Evolutionary conservation across 2,797 vertebrate species (phyloP).

Genomic region (Poecile montanus): DNA sequence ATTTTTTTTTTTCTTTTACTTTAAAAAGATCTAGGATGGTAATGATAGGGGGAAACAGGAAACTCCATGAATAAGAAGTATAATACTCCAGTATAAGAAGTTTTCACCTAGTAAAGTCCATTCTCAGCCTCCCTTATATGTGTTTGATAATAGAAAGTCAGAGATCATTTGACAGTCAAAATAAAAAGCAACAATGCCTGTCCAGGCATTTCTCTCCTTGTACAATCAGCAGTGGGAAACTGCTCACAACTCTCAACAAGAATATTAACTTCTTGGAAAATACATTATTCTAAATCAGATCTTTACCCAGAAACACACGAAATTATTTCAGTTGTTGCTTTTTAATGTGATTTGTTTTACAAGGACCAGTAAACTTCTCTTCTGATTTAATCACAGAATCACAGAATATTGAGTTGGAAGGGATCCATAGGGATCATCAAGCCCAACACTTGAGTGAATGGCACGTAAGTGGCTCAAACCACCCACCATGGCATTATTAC

Average conservation of each 20-base stretch:
- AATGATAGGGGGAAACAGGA: not conserved
- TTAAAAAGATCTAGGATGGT: not conserved
- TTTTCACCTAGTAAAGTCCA: not conserved
- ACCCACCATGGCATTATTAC: not conserved
- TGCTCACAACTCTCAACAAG: not conserved
- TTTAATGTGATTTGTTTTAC: not conserved
- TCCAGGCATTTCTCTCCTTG: not conserved
- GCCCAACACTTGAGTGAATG: not conserved
- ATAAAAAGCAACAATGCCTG: not conserved
- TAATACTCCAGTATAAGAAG: not conserved
- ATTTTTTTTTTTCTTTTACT: not conserved
- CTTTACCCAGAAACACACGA: not conserved
- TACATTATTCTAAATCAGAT: not conserved
- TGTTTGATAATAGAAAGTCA: not conserved
- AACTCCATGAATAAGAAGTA: not conserved
- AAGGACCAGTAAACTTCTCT: not conserved
- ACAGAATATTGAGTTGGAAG: not conserved
- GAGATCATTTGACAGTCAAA: not conserved
- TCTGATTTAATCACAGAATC: not conserved
- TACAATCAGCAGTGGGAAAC: not conserved
- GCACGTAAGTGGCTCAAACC: not conserved
- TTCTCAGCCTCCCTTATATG: not conserved
- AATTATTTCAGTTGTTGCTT: not conserved
- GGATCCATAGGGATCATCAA: too few relatives aligned
- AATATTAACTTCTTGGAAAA: not conserved